Percentiles rank a stretch among this genome's conserved stretches.
phyloP scores from a whole-genome alignment of 2,113 vertebrate genomes.

The Hyperopisus bebe region DNA sequence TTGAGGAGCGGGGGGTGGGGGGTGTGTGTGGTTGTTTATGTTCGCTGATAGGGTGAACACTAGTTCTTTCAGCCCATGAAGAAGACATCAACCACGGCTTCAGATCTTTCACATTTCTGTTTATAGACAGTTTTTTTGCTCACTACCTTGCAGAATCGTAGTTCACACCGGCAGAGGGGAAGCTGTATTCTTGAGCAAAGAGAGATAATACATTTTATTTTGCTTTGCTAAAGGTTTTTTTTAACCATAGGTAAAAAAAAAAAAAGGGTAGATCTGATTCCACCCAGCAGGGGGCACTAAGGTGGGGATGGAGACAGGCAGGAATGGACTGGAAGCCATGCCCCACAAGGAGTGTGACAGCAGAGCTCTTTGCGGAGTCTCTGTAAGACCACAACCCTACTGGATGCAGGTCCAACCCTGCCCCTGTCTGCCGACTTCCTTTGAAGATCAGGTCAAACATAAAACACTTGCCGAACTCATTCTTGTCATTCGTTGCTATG shows the following conservation, averaged over 20 bases:
- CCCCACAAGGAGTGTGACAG: neutral
- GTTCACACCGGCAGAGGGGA: neutral
- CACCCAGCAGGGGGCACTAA: neutral
- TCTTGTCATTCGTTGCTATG: neutral
- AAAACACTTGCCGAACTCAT: neutral
- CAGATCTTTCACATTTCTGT: neutral
- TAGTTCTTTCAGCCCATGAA: neutral
- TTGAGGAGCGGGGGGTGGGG: neutral
- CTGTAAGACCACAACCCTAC: neutral
- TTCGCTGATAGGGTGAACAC: neutral
- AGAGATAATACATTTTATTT: neutral
- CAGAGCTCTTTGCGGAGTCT: neutral
- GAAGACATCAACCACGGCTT: neutral
- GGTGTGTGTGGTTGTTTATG: neutral
- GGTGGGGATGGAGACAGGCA: neutral
- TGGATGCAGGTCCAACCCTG: neutral
- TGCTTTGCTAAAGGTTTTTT: neutral
- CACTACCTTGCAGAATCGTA: neutral
- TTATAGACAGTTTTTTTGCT: neutral
- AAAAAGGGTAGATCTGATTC: neutral
- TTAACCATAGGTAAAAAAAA: too few relatives aligned
- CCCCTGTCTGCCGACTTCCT: neutral
- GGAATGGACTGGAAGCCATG: neutral
- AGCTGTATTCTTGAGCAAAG: neutral
- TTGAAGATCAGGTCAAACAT: neutral